Conservation (phyloP, 2,797 vertebrate genomes). For the Pangasius krempfi region DNA sequence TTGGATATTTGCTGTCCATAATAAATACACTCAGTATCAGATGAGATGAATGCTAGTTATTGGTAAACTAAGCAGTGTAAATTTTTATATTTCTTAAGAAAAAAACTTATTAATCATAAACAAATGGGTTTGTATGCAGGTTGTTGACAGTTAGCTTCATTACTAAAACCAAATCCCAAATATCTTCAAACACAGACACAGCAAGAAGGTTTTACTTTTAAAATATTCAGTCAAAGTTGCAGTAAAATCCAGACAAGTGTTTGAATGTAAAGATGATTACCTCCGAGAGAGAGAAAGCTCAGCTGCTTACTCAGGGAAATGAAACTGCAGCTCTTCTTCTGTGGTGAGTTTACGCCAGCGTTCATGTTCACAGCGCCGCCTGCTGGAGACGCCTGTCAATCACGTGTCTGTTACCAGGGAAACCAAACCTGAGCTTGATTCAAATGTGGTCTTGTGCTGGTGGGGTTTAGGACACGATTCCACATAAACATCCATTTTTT, state of each 20-base stretch:
- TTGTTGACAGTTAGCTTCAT: neutral
- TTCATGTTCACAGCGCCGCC: neutral
- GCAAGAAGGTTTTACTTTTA: neutral
- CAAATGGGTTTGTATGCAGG: neutral
- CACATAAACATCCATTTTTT: neutral
- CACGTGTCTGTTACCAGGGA: neutral
- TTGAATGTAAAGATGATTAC: neutral
- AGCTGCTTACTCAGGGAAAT: neutral
- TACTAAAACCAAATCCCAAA: neutral
- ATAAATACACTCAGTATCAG: neutral
- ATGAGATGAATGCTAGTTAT: too few relatives aligned
- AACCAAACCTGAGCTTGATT: neutral
- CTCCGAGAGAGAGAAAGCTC: neutral
- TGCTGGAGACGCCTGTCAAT: neutral
- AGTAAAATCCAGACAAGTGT: neutral
- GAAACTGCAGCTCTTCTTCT: neutral
- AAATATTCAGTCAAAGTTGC: neutral
- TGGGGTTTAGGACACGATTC: neutral
- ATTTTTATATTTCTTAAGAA: too few relatives aligned
- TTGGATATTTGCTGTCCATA: neutral
- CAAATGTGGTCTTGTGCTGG: too few relatives aligned
- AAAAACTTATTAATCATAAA: neutral
- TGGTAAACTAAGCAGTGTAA: too few relatives aligned
- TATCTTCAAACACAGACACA: neutral
- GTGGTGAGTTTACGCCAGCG: neutral